Conservation (phyloP, 2,888 invertebrate species). For the Noctua janthina region DNA sequence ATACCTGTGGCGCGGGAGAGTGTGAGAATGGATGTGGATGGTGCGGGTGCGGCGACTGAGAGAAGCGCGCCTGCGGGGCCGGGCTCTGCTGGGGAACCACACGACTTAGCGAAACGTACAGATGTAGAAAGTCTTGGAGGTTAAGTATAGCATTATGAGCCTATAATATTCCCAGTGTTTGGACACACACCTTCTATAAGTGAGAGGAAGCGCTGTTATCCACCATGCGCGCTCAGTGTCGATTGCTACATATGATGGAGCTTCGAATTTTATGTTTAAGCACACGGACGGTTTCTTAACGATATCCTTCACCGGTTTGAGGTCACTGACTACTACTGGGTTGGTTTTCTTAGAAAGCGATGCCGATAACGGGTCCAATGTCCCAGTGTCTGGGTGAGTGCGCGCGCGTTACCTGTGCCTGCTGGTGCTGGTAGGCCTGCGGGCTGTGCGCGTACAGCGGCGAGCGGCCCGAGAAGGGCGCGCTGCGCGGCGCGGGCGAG, state of each 20-base stretch:
- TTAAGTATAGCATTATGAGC: background rate
- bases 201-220: background rate
- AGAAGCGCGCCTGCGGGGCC: slow-evolving; percentile 73
- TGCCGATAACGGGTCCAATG: too few relatives aligned
- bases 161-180: background rate
- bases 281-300: background rate
- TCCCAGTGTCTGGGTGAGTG: too few relatives aligned
- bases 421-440: slow-evolving; percentile 76
- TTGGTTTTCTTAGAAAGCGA: too few relatives aligned
- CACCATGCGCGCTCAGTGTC: background rate
- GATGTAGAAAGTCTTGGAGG: background rate
- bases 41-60: slow-evolving; percentile 75
- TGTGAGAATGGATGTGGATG: slow-evolving; percentile 79
- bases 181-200: background rate
- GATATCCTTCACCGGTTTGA: background rate
- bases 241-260: background rate
- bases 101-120: background rate
- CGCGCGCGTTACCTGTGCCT: slow-evolving; percentile 57
- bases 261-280: background rate
- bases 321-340: background rate
- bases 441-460: slow-evolving; percentile 81
- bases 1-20: slow-evolving; percentile 77
- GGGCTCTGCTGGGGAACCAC: slow-evolving; percentile 66
- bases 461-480: slow-evolving; percentile 78
- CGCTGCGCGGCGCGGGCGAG: slow-evolving; percentile 72